Base-by-base conservation (phyloP, 2,797 vertebrate genomes). In the Pitangus sulphuratus region DNA sequence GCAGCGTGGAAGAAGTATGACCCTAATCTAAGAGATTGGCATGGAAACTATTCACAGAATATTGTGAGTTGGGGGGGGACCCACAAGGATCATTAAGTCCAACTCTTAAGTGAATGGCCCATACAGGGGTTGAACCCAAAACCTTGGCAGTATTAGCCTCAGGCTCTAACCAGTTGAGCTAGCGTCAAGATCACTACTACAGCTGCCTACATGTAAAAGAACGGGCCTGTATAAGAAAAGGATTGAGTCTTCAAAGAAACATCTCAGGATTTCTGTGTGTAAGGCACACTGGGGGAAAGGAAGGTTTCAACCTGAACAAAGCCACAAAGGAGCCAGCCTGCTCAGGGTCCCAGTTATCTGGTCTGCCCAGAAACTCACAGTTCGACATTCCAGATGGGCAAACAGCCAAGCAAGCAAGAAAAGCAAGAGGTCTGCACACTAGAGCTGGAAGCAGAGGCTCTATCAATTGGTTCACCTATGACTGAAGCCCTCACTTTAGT, bases 301-400 rank as follows among this genome's bases (percentile, higher is more conserved):
- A 89, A 44, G 8, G 7, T 50, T 93, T 92, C 53, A 92, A 54
- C 22, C 8, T 72, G 30, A 72, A 40, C 7, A 37, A 47, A 61
- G 9, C 22, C 35, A 80, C 28, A 48, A 58, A 62, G 28, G 24
- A 87, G 16, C 9, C 44, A 87, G 21, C 5, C 15, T 45, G 11
- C 22, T 50, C 48, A 10, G 16, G 9, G 33, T 95, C 39, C 30
- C 51, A 15, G 21, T 74, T 60, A 40, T 9, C 31, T 74, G 17
- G 4, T 69, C 66, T 94, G 62, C 28, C 39, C 18, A 35, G 25
- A 82, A 82, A 68, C 26, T 15, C 18, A 35, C 24, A 50, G 58
- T 45, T 62, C 39, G 64, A 48, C 22, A 57, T 66, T 40, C 24
- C 2, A 0, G 45, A 33, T 0, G 0, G 31, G 42, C 58, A 62